Evolutionary conservation across 1,140 invertebrate species (phyloP), one percentile per base, ranked within the genome.

Genomic region (Propsilocerus akamusi): DNA sequence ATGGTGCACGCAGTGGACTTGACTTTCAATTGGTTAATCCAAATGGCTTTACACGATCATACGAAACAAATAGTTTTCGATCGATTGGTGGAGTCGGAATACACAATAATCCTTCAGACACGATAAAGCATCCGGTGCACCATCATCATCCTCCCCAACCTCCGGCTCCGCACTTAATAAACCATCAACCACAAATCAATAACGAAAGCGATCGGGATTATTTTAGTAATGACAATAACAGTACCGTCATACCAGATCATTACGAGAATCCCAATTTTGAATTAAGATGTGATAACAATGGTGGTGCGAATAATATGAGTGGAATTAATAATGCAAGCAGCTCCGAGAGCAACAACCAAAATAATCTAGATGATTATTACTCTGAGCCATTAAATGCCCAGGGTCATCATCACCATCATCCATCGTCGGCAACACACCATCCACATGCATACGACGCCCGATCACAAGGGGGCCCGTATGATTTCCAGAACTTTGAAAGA

Each of bases 251-350:
- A 24, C 41, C 50, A 8, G 63, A 65, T 56, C 63, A 65, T 50
- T 65, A 65, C 41, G 63, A 65, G 50, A 65, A 65, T 55, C 63
- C 63, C 3, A 64, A 65, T 51, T 63, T 65, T 51, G 60, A 65
- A 54, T 57, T 65, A 17, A 49, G 50, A 14, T 14, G 28, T 22
- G 17, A 23, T 41, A 34, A 28, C 12, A 25, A 26, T 17, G 26
- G 11, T 12, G 25, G 22, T 41, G 30, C 11, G 26, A 26, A 46
- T 30, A 46, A 49, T 52, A 6, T 5, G 7, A 49, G 50, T n/a
- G 41, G 37, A 22, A 48, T 50, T 25, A 20, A 30, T 23, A 48
- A 30, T 2, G 53, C 56, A 47, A 41, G 34, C 14, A 41, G 34
- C 34, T 41, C 34, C 12, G 34, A 41, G 24, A 14, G 23, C 30